These are phyloP conservation scores for Collichthys lucidus DNA, from an alignment of 2,113 vertebrate genomes.

Conservation along the genomic window DNA sequence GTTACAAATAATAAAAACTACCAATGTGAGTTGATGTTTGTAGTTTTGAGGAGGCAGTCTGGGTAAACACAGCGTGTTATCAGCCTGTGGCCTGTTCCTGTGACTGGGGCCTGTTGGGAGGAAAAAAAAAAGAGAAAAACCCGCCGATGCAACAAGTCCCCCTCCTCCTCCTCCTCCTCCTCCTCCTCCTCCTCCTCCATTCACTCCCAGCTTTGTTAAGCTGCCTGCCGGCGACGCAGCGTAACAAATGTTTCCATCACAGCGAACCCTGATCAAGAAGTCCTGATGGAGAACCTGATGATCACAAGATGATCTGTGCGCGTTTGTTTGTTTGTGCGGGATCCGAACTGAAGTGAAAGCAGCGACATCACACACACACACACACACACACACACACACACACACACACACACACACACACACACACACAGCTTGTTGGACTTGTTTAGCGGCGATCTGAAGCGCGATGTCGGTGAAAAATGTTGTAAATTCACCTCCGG, in stretches of 20 bases:
- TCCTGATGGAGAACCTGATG: too few species aligned
- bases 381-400: too few species aligned
- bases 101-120: slow-evolving; percentile 66
- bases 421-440: slow-evolving; percentile 34
- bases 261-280: too few species aligned
- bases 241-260: slow-evolving; percentile 9
- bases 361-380: slow-evolving; percentile 42
- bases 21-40: too few species aligned
- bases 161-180: slow-evolving; percentile 18
- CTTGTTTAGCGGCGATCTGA: slow-evolving; percentile 24
- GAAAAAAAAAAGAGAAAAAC: slow-evolving; percentile 50
- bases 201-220: slow-evolving; percentile 92
- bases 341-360: slow-evolving; percentile 61
- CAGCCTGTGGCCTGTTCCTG: slow-evolving; percentile 70
- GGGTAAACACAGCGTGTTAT: slow-evolving; percentile 58
- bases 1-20: too few species aligned
- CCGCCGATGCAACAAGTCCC: slow-evolving; percentile 90
- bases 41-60: neutral
- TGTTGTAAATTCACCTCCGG: slow-evolving; percentile 32
- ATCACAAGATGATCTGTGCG: too few species aligned
- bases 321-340: slow-evolving; percentile 18
- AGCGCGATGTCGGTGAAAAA: neutral
- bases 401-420: too few species aligned
- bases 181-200: slow-evolving; percentile 58
- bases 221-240: slow-evolving; percentile 51